Evolutionary conservation across 1,140 invertebrate genomes (phyloP), one percentile per base, ranked within the genome.

Genomic region (Sitophilus oryzae): DNA sequence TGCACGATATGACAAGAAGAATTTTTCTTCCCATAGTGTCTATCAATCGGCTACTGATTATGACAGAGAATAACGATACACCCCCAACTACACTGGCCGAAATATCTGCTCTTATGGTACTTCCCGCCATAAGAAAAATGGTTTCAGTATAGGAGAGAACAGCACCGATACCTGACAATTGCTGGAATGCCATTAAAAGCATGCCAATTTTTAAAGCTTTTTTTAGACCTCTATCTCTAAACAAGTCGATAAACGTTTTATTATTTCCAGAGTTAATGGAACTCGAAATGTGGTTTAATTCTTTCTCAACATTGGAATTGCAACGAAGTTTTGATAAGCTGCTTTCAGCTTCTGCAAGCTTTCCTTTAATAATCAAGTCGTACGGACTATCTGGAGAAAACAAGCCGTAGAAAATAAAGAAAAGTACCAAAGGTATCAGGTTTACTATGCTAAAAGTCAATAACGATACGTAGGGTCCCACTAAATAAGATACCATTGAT

Each of bases 91-190:
- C 49, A 6, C 49, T 50, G n/a, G 56, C 42, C 5, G 44, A 18
- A 42, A 42, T 38, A 3, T 54, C 11, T 1, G 80, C 67, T 16
- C 80, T 67, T 0, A 89, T 53, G 0, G 58, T 68, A 1, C 77
- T 79, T 0, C 80, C 79, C 3, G 86, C 77, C 5, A 75, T 74
- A 1, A 71, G 60, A 62, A 88, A 91, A 63, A 88, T 91, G 0
- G 73, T 75, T 34, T 83, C 79, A 56, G 86, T 81, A 68, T 88
- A 90, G 69, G 89, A 89, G 15, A 90, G 77, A 1, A 93, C 83
- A 2, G 85, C 84, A 68, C 88, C 89, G 61, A 88, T 88, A 18
- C 89, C 89, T 1, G 81, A 84, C 5, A 89, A 71, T 69, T 88
- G 85, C 62, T 88, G 86, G 68, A 86, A 82, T 43, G 78, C 68